Percentiles rank a stretch among this genome's conserved stretches.
These are phyloP conservation scores for Oenanthe melanoleuca DNA, from an alignment of 2,113 vertebrate genomes.

Conservation along the genomic window DNA sequence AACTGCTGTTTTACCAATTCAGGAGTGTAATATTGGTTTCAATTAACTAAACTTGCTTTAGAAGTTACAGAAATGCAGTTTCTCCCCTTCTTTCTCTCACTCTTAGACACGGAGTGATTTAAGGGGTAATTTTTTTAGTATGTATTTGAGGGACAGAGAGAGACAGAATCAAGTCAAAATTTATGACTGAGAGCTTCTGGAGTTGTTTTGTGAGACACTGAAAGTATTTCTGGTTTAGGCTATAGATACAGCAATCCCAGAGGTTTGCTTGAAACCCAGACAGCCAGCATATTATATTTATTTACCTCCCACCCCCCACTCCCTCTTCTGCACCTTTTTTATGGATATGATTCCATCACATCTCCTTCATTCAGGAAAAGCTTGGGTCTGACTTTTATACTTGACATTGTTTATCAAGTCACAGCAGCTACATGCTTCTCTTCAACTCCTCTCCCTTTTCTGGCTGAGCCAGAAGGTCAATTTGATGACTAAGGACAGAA, in stretches of 20 bases:
- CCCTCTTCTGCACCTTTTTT: not conserved
- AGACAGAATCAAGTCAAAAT: not conserved
- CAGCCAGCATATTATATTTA: not conserved
- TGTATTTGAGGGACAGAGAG: not conserved
- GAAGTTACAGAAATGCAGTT: not conserved
- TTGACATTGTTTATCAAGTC: not conserved
- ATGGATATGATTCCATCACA: not conserved
- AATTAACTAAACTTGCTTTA: not conserved
- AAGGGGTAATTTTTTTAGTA: not conserved
- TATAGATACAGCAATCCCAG: not conserved
- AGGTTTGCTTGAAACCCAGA: not conserved
- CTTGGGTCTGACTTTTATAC: not conserved
- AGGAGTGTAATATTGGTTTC: not conserved
- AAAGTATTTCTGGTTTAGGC: not conserved
- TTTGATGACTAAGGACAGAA: constrained; percentile 11
- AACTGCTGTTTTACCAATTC: not conserved
- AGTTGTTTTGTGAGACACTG: not conserved
- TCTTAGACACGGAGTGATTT: not conserved
- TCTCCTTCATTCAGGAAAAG: not conserved
- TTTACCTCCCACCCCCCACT: accelerated
- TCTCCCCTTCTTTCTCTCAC: not conserved
- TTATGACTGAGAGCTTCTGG: not conserved
- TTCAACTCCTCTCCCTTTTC: not conserved
- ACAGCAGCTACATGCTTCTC: not conserved
- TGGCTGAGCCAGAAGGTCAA: not conserved